Base-by-base conservation (phyloP, 2,888 invertebrate genomes). In the Xestoiulus laeticollis region DNA sequence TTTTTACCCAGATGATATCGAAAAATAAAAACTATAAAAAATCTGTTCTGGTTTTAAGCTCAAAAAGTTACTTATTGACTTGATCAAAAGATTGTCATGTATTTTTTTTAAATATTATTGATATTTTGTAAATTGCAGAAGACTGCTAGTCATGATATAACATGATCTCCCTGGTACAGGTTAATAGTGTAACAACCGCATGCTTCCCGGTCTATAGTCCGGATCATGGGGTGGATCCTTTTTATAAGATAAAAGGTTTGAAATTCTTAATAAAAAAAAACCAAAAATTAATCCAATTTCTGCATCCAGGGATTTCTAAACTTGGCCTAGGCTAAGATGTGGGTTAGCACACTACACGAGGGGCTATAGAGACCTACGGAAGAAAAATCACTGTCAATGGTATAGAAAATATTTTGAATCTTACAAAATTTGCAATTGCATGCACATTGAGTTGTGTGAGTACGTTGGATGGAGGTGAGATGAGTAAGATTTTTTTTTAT, bases 301-400 rank as follows among this genome's bases (percentile, higher is more conserved):
- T 68, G 68, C 68, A 78, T 78, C 78, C 78, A 78, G 78, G 78
- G 30, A 78, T 78, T 78, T 78, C 78, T 78, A 78, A 78, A 30
- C 78, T 38, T 26, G 14, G 30, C 78, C 78, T 78, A 78, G 30
- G 30, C 30, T 78, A 78, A 78, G 78, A 16, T 32, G 78, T 78
- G 78, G 78, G 30, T 78, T 78, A 48, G 78, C 78, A 78, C 78
- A 78, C 30, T 32, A 78, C 78, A 78, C 78, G 78, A 26, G 68
- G 68, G 30, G 78, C 78, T 78, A n/a, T n/a, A 78, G 26, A 26
- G 78, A 78, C 78, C 30, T 30, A 78, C 78, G 30, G 78, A 78
- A 78, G 78, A 78, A 78, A 30, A 78, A 78, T 78, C 78, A 78
- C 78, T 78, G 78, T 78, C 78, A 78, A 78, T 30, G 78, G 78